phyloP scores from a whole-genome alignment of 2,888 invertebrate genomes.

The Drosophila tanythrix region DNA sequence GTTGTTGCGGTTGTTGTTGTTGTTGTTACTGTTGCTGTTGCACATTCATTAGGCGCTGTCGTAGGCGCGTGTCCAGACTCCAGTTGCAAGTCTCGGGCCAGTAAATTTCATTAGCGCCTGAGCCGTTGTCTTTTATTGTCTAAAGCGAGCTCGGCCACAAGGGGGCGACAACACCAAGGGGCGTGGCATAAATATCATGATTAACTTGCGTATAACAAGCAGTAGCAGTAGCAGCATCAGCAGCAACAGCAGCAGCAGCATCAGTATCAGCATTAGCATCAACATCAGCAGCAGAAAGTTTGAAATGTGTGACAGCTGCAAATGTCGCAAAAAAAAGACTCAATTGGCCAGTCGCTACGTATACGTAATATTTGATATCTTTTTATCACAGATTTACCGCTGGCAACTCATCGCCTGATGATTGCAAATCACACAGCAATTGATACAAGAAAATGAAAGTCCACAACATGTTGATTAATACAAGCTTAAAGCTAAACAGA shows the following conservation, averaged over 20 bases:
- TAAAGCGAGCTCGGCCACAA: slow-evolving; percentile 6
- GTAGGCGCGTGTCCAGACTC: slow-evolving; percentile 70
- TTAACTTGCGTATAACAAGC: slow-evolving; percentile 52
- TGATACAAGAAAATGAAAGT: slow-evolving; percentile 32
- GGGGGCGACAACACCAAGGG: slow-evolving; percentile 27
- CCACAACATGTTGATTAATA: slow-evolving; percentile 16
- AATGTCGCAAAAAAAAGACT: slow-evolving; percentile 22
- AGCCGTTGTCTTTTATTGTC: slow-evolving; percentile 70
- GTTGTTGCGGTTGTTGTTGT: slow-evolving; percentile 33
- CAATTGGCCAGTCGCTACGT: slow-evolving; percentile 22
- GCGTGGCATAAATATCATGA: slow-evolving; percentile 69
- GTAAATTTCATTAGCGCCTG: slow-evolving; percentile 72
- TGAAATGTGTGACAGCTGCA: slow-evolving; percentile 49
- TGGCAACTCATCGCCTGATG: slow-evolving; percentile 1
- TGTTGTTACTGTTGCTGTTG: slow-evolving; percentile 34
- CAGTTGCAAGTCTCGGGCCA: slow-evolving; percentile 46
- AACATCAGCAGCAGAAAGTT: slow-evolving; percentile 8
- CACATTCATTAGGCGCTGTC: slow-evolving; percentile 75
- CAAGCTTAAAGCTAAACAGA: background rate
- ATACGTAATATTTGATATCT: slow-evolving; percentile 48
- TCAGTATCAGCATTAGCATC: background rate
- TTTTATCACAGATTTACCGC: slow-evolving; percentile 27
- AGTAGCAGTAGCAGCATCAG: slow-evolving; percentile 5
- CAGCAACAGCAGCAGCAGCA: slow-evolving; percentile 4
- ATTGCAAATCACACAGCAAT: slow-evolving; percentile 19